phyloP scores from a whole-genome alignment of 1,140 invertebrate genomes.

The Stegodyphus mimosarum region DNA sequence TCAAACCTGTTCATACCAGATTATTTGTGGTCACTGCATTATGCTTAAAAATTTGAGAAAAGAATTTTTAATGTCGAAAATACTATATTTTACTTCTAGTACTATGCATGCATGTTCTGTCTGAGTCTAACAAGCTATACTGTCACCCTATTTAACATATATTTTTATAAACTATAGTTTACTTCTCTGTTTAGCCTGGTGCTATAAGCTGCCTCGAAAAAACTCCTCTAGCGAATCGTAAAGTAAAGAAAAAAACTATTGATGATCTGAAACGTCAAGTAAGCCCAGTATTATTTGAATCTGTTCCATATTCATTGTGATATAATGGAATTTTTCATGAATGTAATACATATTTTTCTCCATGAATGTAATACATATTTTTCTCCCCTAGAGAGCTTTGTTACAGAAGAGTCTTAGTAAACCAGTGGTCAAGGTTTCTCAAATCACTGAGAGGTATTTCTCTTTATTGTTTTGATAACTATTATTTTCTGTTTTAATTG shows the following conservation, averaged over 20 bases:
- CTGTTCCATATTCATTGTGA: neutral
- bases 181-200: constrained; percentile 73
- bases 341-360: neutral
- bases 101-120: neutral
- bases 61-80: neutral
- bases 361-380: neutral
- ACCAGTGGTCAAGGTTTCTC: constrained; percentile 78
- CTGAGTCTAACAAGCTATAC: neutral
- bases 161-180: no score
- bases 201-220: constrained; percentile 84
- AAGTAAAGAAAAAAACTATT: constrained; percentile 73
- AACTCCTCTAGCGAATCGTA: constrained; percentile 78
- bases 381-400: constrained; percentile 79
- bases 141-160: neutral
- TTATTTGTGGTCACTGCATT: neutral
- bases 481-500: no score
- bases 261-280: constrained; percentile 84
- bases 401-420: constrained; percentile 83
- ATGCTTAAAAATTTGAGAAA: neutral
- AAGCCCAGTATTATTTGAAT: constrained; percentile 10
- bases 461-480: neutral
- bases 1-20: no score
- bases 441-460: constrained; percentile 56
- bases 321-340: neutral
- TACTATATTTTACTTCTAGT: neutral